Evolutionary conservation across 2,797 vertebrate species (phyloP).

Genomic region (Leptoclinus maculatus): DNA sequence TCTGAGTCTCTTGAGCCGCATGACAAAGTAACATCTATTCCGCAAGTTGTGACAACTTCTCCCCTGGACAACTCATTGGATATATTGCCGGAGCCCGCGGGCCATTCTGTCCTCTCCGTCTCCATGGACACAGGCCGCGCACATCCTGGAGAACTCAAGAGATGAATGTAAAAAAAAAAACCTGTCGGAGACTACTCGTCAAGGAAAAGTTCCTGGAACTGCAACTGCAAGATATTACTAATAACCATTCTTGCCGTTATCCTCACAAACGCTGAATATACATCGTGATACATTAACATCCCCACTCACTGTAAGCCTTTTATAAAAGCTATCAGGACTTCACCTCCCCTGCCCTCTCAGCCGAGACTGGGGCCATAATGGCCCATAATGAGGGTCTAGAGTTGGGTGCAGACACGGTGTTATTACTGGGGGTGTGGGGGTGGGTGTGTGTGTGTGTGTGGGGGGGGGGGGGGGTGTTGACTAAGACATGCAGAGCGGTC

Average conservation of each 20-base stretch:
- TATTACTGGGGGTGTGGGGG: conserved; percentile 59
- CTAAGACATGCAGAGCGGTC: conserved; percentile 73
- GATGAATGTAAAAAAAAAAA: conserved; percentile 30
- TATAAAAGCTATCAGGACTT: conserved; percentile 71
- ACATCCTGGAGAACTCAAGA: conserved; percentile 52
- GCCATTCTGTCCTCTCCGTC: conserved; percentile 64
- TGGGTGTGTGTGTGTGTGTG: background rate
- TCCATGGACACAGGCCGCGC: conserved; percentile 60
- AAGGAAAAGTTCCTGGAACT: conserved; percentile 35
- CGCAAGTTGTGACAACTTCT: conserved; percentile 65
- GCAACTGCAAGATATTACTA: background rate
- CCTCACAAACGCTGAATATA: conserved; percentile 21
- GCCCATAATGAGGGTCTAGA: conserved; percentile 78
- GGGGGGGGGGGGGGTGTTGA: conserved; percentile 36
- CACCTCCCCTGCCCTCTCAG: conserved; percentile 74
- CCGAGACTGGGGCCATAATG: conserved; percentile 76
- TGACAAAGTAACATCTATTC: conserved; percentile 53
- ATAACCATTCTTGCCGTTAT: conserved; percentile 14
- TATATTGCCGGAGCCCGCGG: conserved; percentile 52
- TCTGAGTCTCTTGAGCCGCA: conserved; percentile 26
- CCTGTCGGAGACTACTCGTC: conserved; percentile 31
- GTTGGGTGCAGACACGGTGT: conserved; percentile 74
- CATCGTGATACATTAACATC: conserved; percentile 25
- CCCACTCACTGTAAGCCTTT: conserved; percentile 54
- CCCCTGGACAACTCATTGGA: conserved; percentile 55